These are phyloP conservation scores for Butorides virescens DNA, from an alignment of 2,113 vertebrate genomes.

Conservation along the genomic window DNA sequence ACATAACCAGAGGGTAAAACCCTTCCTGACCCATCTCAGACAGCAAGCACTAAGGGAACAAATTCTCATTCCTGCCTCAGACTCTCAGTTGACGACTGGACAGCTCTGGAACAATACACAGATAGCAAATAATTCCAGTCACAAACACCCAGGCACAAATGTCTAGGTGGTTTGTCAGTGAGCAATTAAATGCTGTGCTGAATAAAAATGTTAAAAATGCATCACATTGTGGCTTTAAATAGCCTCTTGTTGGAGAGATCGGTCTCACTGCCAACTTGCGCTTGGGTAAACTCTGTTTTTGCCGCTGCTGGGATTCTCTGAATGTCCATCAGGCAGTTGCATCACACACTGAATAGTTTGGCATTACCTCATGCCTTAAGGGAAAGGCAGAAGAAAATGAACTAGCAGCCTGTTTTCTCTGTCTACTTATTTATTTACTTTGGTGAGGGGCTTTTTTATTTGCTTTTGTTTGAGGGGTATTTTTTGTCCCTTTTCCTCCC, in stretches of 20 bases:
- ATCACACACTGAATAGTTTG: constrained; percentile 62
- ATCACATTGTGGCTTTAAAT: constrained; percentile 63
- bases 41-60: neutral
- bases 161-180: constrained; percentile 57
- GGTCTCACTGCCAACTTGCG: neutral
- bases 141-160: constrained; percentile 24
- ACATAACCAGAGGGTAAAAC: neutral
- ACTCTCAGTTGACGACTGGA: neutral
- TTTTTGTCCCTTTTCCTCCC: constrained; percentile 13
- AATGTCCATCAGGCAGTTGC: constrained; percentile 61
- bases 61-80: neutral
- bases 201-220: constrained; percentile 72
- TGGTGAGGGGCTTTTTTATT: constrained; percentile 31
- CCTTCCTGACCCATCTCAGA: neutral
- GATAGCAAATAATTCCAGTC: constrained; percentile 48
- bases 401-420: constrained; percentile 46
- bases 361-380: constrained; percentile 74
- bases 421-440: constrained; percentile 70
- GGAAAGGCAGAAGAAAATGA: constrained; percentile 67
- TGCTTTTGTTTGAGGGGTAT: constrained; percentile 12
- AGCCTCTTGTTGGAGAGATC: constrained; percentile 53
- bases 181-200: constrained; percentile 57
- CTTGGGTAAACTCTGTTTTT: constrained; percentile 60
- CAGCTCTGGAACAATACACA: neutral
- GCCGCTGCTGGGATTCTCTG: constrained; percentile 52